These are phyloP conservation scores for Mesocentrotus franciscanus DNA, from an alignment of 53 echinoderm and acorn worm genomes.

Conservation along the genomic window DNA sequence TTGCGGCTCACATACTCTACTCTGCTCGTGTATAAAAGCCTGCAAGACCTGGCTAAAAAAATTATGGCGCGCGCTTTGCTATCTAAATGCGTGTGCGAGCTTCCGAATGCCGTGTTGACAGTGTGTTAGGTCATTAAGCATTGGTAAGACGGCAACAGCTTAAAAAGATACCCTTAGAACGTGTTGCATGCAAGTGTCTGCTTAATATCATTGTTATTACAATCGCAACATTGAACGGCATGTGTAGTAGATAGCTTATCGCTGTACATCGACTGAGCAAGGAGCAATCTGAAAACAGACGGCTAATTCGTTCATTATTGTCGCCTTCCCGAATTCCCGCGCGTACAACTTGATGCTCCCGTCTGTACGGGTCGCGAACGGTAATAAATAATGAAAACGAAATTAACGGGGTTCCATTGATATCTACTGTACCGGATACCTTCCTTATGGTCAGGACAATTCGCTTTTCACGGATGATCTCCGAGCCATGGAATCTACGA, in stretches of 20 bases:
- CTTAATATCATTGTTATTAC: neutral
- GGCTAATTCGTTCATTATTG: conserved; percentile 50
- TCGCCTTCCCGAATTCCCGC: conserved; percentile 37
- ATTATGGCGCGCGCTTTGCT: conserved; percentile 36
- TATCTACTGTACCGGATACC: conserved; percentile 18
- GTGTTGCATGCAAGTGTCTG: conserved; percentile 37
- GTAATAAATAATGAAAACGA: conserved; percentile 60
- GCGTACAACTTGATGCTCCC: conserved; percentile 51
- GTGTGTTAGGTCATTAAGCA: conserved; percentile 6
- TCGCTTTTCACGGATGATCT: conserved; percentile 37
- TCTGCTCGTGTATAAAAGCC: neutral
- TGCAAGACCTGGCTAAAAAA: neutral
- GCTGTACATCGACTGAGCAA: neutral
- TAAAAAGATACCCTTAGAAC: neutral
- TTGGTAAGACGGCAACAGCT: conserved; percentile 31
- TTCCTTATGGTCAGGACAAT: conserved; percentile 24
- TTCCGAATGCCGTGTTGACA: conserved; percentile 1
- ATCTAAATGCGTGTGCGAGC: conserved; percentile 19
- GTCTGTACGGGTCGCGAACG: neutral
- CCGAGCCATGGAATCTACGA: conserved; percentile 14
- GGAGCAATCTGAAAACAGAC: conserved; percentile 39
- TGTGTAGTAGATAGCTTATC: neutral
- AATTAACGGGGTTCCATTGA: conserved; percentile 35
- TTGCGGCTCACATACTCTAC: conserved; percentile 17
- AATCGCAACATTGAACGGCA: neutral